Evolutionary conservation across 2,888 invertebrate species (phyloP).

Genomic region (Zeuzera pyrina): DNA sequence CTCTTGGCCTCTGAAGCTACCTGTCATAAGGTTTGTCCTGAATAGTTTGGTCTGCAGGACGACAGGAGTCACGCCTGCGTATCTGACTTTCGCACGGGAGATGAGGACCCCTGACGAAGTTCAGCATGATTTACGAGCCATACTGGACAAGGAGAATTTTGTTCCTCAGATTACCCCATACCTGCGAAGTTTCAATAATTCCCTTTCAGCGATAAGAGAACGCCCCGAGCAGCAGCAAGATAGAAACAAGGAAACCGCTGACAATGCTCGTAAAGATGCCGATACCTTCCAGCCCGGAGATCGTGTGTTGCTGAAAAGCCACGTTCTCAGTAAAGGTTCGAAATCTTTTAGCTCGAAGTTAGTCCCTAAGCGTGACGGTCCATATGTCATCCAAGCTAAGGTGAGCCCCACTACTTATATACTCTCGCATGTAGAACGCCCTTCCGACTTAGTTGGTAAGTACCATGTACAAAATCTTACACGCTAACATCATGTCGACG

Average conservation of each 20-base stretch:
- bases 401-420: background rate
- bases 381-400: background rate
- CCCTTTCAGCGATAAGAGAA: background rate
- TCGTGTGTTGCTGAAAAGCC: background rate
- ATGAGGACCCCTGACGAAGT: slow-evolving; percentile 1
- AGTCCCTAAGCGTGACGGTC: slow-evolving; percentile 3
- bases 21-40: slow-evolving; percentile 1
- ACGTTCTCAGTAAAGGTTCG: background rate
- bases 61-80: background rate
- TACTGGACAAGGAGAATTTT: background rate
- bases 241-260: background rate
- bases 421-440: too few species aligned
- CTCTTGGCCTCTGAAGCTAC: background rate
- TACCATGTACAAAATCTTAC: too few species aligned
- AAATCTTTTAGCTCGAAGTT: slow-evolving; percentile 2
- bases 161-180: slow-evolving; percentile 2
- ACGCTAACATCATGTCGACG: too few species aligned
- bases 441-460: too few species aligned
- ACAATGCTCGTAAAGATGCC: background rate
- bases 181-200: background rate
- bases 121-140: slow-evolving; percentile 2
- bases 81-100: slow-evolving; percentile 1
- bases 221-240: background rate
- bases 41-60: background rate
- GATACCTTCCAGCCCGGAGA: too few species aligned